phyloP scores from a whole-genome alignment of 1,140 invertebrate genomes.

The Drosophila subpulchrella region DNA sequence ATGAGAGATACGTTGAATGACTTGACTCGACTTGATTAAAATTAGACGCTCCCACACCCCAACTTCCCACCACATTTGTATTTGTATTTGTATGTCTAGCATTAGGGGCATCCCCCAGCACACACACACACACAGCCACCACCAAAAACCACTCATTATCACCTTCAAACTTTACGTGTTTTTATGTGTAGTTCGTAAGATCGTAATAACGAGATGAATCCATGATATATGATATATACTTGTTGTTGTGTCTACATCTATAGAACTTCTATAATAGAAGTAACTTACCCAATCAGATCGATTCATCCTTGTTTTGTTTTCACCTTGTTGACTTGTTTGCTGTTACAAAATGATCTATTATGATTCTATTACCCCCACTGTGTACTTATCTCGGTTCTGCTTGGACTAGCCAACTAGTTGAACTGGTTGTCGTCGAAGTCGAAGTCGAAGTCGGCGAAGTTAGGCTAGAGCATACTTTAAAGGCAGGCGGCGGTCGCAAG shows the following conservation, averaged over 20 bases:
- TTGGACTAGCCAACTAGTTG: constrained; percentile 64
- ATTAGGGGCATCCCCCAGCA: constrained; percentile 29
- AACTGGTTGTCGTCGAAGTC: constrained; percentile 50
- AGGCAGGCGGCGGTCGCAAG: constrained; percentile 13
- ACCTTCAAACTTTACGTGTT: constrained; percentile 40
- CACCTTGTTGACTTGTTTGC: constrained; percentile 60
- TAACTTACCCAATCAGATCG: constrained; percentile 20
- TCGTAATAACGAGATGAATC: constrained; percentile 13
- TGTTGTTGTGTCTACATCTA: constrained; percentile 76
- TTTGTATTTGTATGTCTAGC: constrained; percentile 41
- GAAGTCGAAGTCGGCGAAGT: constrained; percentile 32
- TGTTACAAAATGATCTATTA: constrained; percentile 10
- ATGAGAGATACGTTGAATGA: constrained; percentile 38
- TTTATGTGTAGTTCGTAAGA: constrained; percentile 52
- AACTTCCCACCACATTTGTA: constrained; percentile 27
- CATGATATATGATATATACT: constrained; percentile 45
- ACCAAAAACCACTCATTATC: constrained; percentile 30
- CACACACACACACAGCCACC: constrained; percentile 13
- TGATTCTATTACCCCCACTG: constrained; percentile 37
- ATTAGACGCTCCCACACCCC: constrained; percentile 30
- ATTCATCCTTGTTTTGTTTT: constrained; percentile 54
- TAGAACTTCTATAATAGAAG: background rate
- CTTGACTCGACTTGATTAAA: constrained; percentile 49
- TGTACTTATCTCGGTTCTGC: constrained; percentile 59
- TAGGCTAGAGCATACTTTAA: constrained; percentile 54